Evolutionary conservation across 2,113 vertebrate species (phyloP), one percentile per base, ranked within the genome.

Genomic region (Propithecus coquereli): DNA sequence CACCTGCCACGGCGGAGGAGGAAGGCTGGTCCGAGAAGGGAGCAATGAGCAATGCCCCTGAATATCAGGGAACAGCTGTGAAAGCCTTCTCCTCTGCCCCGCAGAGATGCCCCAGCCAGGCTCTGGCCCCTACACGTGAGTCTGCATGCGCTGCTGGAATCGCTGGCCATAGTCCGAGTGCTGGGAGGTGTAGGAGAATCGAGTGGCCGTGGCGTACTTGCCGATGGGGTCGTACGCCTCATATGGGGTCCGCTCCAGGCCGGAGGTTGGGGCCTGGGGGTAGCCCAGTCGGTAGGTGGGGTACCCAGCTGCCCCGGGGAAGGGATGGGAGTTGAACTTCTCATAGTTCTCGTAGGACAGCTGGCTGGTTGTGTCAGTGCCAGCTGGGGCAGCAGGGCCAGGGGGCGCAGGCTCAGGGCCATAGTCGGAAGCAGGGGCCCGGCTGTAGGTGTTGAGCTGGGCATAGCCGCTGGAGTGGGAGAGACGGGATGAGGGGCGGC

Each of bases 131-230:
- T 99, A 99, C 97, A 99, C 99, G 17, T 99, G 99, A 90, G 99
- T 99, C 99, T 99, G 99, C 99, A 99, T 99, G 93, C 99, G 98
- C 98, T 99, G 99, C n/a, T 99, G 99, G 98, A 99, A 99, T 92
- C 99, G 98, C 95, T 99, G 99, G 82, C 99, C 99, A 37, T 99
- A 99, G 98, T 99, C 99, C 89, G 99, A 99, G 88, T 99, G 99
- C 13, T 99, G 99, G 17, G 99, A 99, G 2, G 99, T 99, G 97
- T 99, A 99, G 1, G 99, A 99, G 97, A 99, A 99, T 1, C 99
- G 98, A 0, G 99, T 98, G 96, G 98, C 98, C 0, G 98, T 98
- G 85, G 98, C 98, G 11, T 99, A 99, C 96, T 99, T 99, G 65
- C 99, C 99, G 25, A 99, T 97, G 11, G 98, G 85, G 61, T 99